Evolutionary conservation across 2,797 vertebrate genomes (phyloP), one percentile per base, ranked within the genome.

Genomic region (Mastacembelus armatus): DNA sequence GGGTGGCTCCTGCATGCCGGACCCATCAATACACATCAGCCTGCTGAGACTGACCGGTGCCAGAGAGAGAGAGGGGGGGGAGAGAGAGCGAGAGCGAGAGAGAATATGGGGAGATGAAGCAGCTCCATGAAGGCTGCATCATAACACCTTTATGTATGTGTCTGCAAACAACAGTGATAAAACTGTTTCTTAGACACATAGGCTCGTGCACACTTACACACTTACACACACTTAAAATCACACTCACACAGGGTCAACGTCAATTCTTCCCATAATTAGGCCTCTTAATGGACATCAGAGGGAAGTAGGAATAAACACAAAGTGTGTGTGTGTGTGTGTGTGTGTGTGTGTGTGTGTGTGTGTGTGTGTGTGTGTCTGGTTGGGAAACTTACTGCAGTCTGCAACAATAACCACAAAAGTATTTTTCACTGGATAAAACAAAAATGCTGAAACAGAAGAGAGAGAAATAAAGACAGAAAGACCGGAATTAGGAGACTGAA

Each of bases 21-120:
- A 87, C 77, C 79, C 85, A 81, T 89, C 83, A 85, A 89, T 91
- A 88, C 82, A 88, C 84, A 89, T 87, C 89, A 77, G 91, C 69
- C 82, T 84, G 86, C 68, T 84, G 87, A 91, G 90, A 92, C 91
- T 85, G 78, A 77, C 51, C 65, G 90, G 91, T 90, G 91, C 90
- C 89, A 84, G 62, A 85, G 63, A 63, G 74, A 35, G 56, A 33
- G 62, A 51, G 43, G 40, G 68, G 10, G 33, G 6, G 49, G 30
- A 71, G 24, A 73, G n/a, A n/a, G n/a, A n/a, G n/a, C 35, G 48
- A 26, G 36, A 43, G 43, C 14, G 51, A 45, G 21, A 14, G 50
- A 50, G 38, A 40, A 11, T 14, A n/a, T 10, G 33, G 6, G 49
- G 30, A 71, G 24, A 73, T 66, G 27, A 7, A 45, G 32, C 42